Base-by-base conservation (phyloP, 1,140 invertebrate genomes). In the Spodoptera frugiperda region DNA sequence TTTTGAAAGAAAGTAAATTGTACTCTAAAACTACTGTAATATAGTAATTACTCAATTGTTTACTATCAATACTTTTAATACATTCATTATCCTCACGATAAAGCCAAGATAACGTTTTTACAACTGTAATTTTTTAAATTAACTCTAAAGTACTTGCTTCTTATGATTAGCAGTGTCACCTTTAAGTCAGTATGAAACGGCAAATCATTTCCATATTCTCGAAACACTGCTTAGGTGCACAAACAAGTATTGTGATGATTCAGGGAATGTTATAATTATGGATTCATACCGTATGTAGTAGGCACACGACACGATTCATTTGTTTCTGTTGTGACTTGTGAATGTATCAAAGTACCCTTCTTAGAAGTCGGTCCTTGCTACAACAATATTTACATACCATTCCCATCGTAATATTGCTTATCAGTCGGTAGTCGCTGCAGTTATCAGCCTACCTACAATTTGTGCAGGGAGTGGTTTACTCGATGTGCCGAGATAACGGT, bases 381-480 rank as follows among this genome's bases (percentile, higher is more conserved):
- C 44, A 44, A 49, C 63, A 67, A 67, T 67, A 67, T 67, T 67
- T 19, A 67, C 63, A 67, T 49, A 46, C 25, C 17, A 17, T 48
- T 67, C 63, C 63, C 19, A 12, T 44, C 14, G 57, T 61, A 61
- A 39, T 25, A 25, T 14, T 49, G 21, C 9, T n/a, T 67, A 67
- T 67, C 63, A 67, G 63, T 67, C 4, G 33, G 63, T 67, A 67
- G 63, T 49, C 48, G 17, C 21, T 73, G 55, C 55, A 73, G 15
- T 72, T 73, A 73, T 73, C 33, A 39, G 33, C 33, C 71, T 73
- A 73, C 71, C 55, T 73, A 73, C 71, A 12, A 73, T 59, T 39
- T 71, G 55, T 73, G 53, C 68, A 73, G 55, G 71, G 71, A 61
- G 71, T 73, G 71, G 55, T 46, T 49, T 44, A 49, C 21, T 73